Base-by-base conservation (phyloP, 2,797 vertebrate genomes). In the Thamnophis elegans region DNA sequence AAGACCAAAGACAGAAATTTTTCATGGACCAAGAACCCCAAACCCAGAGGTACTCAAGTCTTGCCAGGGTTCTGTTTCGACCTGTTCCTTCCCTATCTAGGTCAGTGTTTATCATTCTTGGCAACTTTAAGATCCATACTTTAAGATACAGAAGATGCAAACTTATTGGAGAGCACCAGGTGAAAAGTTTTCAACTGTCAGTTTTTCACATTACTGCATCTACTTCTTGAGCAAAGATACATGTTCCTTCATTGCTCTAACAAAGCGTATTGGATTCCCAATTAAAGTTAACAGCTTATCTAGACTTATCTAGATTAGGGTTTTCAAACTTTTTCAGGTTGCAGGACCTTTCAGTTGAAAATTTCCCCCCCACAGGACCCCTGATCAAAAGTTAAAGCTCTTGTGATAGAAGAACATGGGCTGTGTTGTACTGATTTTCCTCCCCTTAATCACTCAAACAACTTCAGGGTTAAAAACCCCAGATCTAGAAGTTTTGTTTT, bases 361-460 rank as follows among this genome's bases (percentile, higher is more conserved):
- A 73, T 6, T 1, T 2, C 0, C 6, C 14, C 0, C 5, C 14
- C 6, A 13, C 14, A 16, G 65, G 32, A 32, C 65, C n/a, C n/a
- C n/a, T 68, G 65, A 68, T 68, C 65, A 68, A 68, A 32, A 12
- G 60, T 7, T 62, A 62, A 62, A 62, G 60, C 60, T 62, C 10
- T 28, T 28, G 26, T 62, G 55, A 18, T 56, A 28, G 5, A 11
- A 65, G 28, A 65, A 12, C 4, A n/a, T 28, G 26, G 60, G 28
- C 16, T 73, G n/a, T 9, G 14, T 73, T 73, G 8, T 18, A 36
- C 32, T 36, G 14, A 36, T 73, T 36, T 73, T 36, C 1, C 13
- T 36, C n/a, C 6, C 2, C 16, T 73, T 73, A 73, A 32, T 73
- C n/a, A 36, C n/a, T 73, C 14, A 36, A 36, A 7, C 26, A 65